Percentiles rank a stretch among this genome's conserved stretches.
These are phyloP conservation scores for Drosophila arawakana DNA, from an alignment of 1,140 invertebrate genomes.

Conservation along the genomic window DNA sequence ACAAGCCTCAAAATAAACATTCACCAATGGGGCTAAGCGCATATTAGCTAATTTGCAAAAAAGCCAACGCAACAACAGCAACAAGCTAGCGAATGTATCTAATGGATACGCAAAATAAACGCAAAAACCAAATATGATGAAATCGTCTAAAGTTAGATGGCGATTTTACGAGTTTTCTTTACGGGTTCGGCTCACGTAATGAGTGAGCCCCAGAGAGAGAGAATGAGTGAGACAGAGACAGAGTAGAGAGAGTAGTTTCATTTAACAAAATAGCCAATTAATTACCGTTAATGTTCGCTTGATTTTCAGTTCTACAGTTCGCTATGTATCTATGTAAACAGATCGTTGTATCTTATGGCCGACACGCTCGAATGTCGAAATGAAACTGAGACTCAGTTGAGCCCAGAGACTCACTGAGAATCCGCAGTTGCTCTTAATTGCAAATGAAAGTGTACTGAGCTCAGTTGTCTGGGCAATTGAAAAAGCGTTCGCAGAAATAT, in stretches of 20 bases:
- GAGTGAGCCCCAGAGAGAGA: slow-evolving; percentile 9
- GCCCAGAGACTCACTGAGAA: slow-evolving; percentile 39
- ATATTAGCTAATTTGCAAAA: slow-evolving; percentile 78
- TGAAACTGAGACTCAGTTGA: slow-evolving; percentile 43
- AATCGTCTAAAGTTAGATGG: slow-evolving; percentile 74
- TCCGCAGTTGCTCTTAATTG: slow-evolving; percentile 49
- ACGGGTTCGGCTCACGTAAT: slow-evolving; percentile 57
- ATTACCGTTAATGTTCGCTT: slow-evolving; percentile 66
- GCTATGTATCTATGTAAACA: slow-evolving; percentile 21
- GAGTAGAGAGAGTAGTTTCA: background rate
- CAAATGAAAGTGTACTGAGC: slow-evolving; percentile 57
- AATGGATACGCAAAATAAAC: slow-evolving; percentile 54
- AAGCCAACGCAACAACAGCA: slow-evolving; percentile 19
- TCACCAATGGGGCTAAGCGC: slow-evolving; percentile 67
- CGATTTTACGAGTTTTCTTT: slow-evolving; percentile 45
- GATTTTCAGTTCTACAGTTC: slow-evolving; percentile 27
- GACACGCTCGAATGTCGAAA: slow-evolving; percentile 50
- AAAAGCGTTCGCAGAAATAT: slow-evolving; percentile 18
- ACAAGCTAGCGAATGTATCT: slow-evolving; percentile 35
- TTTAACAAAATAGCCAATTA: slow-evolving; percentile 47
- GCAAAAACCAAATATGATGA: slow-evolving; percentile 65
- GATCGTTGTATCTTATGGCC: slow-evolving; percentile 31
- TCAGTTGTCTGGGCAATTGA: slow-evolving; percentile 28
- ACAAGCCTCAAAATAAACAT: slow-evolving; percentile 45
- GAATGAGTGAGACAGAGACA: background rate